These are phyloP conservation scores for Platycercus adscitus DNA, from an alignment of 2,113 vertebrate species.

Conservation along the genomic window DNA sequence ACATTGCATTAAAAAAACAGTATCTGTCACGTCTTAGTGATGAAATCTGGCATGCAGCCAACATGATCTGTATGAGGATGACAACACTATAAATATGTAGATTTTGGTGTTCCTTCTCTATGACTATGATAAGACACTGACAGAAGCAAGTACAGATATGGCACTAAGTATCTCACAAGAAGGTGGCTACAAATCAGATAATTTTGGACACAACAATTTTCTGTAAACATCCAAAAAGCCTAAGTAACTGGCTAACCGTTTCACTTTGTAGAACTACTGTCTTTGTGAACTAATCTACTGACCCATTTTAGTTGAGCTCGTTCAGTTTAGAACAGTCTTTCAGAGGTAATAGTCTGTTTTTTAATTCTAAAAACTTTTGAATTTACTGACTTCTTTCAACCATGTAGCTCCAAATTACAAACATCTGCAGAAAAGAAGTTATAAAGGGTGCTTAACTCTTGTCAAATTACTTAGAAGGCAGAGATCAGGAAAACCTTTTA, in stretches of 20 bases:
- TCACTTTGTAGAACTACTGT: not conserved
- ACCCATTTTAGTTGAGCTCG: not conserved
- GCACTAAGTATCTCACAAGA: slow-evolving; percentile 2
- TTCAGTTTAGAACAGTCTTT: not conserved
- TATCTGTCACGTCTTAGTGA: slow-evolving; percentile 70
- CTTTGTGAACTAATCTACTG: not conserved
- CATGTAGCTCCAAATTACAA: not conserved
- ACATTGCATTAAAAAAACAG: slow-evolving; percentile 77
- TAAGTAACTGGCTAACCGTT: not conserved
- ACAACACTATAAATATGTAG: slow-evolving; percentile 53
- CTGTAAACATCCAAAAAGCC: not conserved
- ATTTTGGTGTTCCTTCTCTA: slow-evolving; percentile 51
- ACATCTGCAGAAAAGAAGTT: not conserved
- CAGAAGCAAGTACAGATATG: slow-evolving; percentile 63
- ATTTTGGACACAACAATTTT: slow-evolving; percentile 38
- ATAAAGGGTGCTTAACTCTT: slow-evolving; percentile 31
- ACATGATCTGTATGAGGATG: slow-evolving; percentile 78
- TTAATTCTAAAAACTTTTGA: slow-evolving; percentile 24
- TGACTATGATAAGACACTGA: slow-evolving; percentile 63
- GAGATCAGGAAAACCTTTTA: slow-evolving; percentile 18
- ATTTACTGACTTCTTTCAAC: slow-evolving; percentile 52
- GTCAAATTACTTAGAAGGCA: slow-evolving; percentile 42
- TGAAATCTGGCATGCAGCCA: slow-evolving; percentile 82
- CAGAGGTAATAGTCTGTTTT: slow-evolving; percentile 16
- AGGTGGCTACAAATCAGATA: slow-evolving; percentile 28